Conservation (phyloP, 2,113 vertebrate species). For the Kryptolebias marmoratus region DNA sequence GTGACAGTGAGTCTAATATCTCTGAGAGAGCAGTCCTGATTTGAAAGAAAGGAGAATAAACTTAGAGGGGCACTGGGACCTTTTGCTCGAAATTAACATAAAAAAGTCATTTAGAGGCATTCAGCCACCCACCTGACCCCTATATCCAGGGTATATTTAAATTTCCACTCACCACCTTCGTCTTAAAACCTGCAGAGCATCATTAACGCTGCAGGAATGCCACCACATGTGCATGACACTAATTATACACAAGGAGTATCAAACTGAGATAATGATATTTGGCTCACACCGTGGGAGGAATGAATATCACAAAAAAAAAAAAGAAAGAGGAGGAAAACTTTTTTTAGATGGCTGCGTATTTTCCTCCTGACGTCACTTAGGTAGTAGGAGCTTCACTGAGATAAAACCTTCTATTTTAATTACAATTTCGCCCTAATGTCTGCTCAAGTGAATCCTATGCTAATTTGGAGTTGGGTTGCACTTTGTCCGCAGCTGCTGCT, state of each 20-base stretch:
- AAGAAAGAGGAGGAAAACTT: constrained; percentile 16
- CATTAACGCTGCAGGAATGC: constrained; percentile 58
- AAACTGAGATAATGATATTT: constrained; percentile 63
- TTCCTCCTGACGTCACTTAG: constrained; percentile 34
- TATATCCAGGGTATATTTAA: constrained; percentile 39
- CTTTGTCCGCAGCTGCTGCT: not conserved
- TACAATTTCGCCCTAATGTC: not conserved
- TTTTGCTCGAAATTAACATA: constrained; percentile 15
- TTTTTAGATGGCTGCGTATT: constrained; percentile 31
- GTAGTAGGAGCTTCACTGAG: not conserved
- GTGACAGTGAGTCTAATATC: constrained; percentile 11
- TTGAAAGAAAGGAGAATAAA: constrained; percentile 12
- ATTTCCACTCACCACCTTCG: constrained; percentile 29
- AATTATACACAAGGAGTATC: constrained; percentile 58
- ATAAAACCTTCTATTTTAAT: not conserved
- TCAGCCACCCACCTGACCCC: constrained; percentile 33
- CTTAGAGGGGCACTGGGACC: not conserved
- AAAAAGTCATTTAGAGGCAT: constrained; percentile 16
- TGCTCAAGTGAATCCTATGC: not conserved
- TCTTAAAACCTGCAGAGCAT: constrained; percentile 39
- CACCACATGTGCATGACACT: constrained; percentile 43
- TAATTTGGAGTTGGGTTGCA: not conserved
- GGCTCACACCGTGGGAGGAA: constrained; percentile 49
- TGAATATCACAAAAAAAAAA: constrained; percentile 10
- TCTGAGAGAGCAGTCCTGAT: not conserved